phyloP scores from a whole-genome alignment of 2,113 vertebrate species.

The Excalfactoria chinensis region DNA sequence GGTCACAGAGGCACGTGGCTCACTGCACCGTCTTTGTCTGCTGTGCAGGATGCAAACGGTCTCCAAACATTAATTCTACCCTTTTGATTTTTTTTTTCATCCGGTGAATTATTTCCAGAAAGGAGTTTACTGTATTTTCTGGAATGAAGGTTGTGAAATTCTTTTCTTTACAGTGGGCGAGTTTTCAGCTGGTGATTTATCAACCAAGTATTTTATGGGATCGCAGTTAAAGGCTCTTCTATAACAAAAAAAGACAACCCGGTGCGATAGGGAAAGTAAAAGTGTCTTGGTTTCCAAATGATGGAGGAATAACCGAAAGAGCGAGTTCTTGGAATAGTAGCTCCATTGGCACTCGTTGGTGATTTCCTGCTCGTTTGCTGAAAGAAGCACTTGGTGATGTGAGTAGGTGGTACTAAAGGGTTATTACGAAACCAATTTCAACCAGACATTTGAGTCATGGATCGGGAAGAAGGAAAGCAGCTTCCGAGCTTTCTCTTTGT shows the following conservation, averaged over 20 bases:
- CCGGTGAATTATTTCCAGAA: slow-evolving; percentile 81
- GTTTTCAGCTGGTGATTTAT: slow-evolving; percentile 79
- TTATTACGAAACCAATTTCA: slow-evolving; percentile 71
- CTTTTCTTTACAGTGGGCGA: slow-evolving; percentile 70
- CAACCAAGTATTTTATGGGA: slow-evolving; percentile 73
- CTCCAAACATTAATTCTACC: slow-evolving; percentile 44
- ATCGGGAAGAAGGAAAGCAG: slow-evolving; percentile 58
- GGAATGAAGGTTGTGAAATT: slow-evolving; percentile 81
- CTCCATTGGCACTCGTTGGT: slow-evolving; percentile 61
- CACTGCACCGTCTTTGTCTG: slow-evolving; percentile 43
- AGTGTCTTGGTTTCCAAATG: slow-evolving; percentile 31
- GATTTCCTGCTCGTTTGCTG: slow-evolving; percentile 73
- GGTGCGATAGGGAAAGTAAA: slow-evolving; percentile 71
- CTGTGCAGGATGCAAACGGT: slow-evolving; percentile 59
- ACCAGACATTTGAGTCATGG: slow-evolving; percentile 66
- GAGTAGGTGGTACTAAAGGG: slow-evolving; percentile 81
- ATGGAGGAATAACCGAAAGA: slow-evolving; percentile 58
- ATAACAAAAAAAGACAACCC: background rate
- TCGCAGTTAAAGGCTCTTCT: slow-evolving; percentile 65
- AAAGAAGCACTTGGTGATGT: slow-evolving; percentile 60
- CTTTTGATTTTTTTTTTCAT: slow-evolving; percentile 55
- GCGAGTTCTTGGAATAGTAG: slow-evolving; percentile 73
- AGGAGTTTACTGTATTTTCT: slow-evolving; percentile 80
- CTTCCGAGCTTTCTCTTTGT: slow-evolving; percentile 60
- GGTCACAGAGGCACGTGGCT: slow-evolving; percentile 76